phyloP scores from a whole-genome alignment of 2,797 vertebrate genomes.

The Lacerta agilis region DNA sequence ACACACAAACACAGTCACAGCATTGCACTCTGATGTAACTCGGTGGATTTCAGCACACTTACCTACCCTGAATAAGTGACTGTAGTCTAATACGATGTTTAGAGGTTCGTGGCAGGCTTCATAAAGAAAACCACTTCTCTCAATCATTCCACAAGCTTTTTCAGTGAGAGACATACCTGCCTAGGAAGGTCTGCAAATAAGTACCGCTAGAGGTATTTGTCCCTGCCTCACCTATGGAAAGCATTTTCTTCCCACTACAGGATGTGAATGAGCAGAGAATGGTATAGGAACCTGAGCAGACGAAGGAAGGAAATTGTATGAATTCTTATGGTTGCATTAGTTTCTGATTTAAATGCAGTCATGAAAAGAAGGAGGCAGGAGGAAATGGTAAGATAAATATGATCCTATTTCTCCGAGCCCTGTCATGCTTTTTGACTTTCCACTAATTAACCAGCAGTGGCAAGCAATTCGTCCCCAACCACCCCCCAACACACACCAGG shows the following conservation, averaged over 20 bases:
- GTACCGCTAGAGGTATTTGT: not conserved
- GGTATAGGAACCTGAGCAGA: not conserved
- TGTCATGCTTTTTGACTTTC: constrained; percentile 76
- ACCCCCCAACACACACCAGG: constrained; percentile 57
- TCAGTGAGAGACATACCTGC: not conserved
- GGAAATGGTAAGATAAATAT: constrained; percentile 58
- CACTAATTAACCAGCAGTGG: constrained; percentile 80
- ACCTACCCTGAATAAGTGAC: not conserved
- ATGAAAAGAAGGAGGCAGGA: not conserved
- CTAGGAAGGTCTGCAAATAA: constrained; percentile 21
- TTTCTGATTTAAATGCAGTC: not conserved
- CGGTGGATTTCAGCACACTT: not conserved
- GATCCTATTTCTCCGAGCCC: constrained; percentile 72
- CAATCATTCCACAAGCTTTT: not conserved
- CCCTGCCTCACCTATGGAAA: not conserved
- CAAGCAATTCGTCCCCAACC: constrained; percentile 69
- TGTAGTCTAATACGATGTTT: not conserved
- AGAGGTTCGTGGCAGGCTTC: not conserved
- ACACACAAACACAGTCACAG: not conserved
- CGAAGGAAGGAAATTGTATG: not conserved
- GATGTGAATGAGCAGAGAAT: not conserved
- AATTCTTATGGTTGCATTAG: not conserved
- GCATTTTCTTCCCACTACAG: not conserved
- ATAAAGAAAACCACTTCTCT: not conserved
- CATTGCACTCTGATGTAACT: not conserved